Evolutionary conservation across 2,113 vertebrate genomes (phyloP).

Genomic region (Eretmodus cyanostictus): DNA sequence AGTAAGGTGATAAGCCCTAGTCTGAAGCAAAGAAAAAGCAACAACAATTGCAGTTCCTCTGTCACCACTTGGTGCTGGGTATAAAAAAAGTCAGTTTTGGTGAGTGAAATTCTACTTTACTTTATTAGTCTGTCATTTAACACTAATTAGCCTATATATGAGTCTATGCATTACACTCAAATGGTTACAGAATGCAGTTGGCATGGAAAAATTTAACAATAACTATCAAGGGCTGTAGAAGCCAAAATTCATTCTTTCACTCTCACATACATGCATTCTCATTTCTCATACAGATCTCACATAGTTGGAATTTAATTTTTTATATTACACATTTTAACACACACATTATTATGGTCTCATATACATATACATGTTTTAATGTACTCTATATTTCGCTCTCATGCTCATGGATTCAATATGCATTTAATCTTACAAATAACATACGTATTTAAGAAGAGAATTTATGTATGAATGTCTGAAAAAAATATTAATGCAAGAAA

Average conservation of each 20-base stretch:
- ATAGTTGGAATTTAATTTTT: background rate
- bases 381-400: background rate
- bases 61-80: too few relatives aligned
- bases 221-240: background rate
- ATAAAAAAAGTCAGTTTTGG: background rate
- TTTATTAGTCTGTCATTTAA: background rate
- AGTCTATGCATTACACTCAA: background rate
- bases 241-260: background rate
- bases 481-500: background rate
- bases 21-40: background rate
- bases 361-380: background rate
- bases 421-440: background rate
- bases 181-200: background rate
- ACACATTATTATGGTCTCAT: background rate
- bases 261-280: background rate
- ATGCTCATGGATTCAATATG: background rate
- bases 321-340: background rate
- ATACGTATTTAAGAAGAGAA: background rate
- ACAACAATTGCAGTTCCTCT: background rate
- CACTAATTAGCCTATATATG: background rate
- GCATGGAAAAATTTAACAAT: background rate
- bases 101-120: background rate
- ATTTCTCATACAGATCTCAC: background rate
- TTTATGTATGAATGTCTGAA: background rate
- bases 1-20: background rate